Conservation (phyloP, 2,113 vertebrate genomes). For the Gopherus flavomarginatus region DNA sequence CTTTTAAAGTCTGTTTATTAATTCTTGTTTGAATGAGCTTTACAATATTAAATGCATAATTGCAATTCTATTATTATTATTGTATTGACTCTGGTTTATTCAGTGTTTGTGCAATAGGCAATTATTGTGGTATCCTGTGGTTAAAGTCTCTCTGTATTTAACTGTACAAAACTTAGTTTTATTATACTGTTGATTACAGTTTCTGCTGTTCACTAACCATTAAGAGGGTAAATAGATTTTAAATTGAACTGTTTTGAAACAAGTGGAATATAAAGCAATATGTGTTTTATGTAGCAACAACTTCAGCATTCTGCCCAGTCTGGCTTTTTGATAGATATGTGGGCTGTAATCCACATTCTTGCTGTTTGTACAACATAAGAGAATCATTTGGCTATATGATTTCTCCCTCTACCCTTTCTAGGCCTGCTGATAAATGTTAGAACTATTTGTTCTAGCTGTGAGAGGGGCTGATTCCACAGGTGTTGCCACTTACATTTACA, state of each 20-base stretch:
- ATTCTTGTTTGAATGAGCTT: background rate
- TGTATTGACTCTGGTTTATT: background rate
- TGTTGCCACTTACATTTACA: background rate
- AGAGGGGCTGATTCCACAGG: background rate
- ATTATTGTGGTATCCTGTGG: background rate
- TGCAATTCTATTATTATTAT: background rate
- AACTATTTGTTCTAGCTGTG: background rate
- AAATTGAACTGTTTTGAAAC: background rate
- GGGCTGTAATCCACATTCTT: background rate
- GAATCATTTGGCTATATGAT: background rate
- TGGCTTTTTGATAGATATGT: background rate
- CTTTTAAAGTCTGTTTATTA: background rate
- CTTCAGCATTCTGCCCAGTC: background rate
- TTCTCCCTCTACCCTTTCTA: background rate
- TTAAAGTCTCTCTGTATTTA: constrained; percentile 3
- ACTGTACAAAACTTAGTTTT: background rate
- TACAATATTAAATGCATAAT: background rate
- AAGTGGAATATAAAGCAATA: background rate
- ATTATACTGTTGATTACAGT: background rate
- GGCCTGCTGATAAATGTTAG: background rate
- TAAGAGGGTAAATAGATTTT: constrained; percentile 22
- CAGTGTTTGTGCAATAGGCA: background rate
- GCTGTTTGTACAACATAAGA: background rate
- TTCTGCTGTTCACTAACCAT: constrained; percentile 28
- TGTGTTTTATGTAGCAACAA: background rate